Evolutionary conservation across 35 echinoderm and acorn worm species (phyloP).

Genomic region (Hemicentrotus pulcherrimus): DNA sequence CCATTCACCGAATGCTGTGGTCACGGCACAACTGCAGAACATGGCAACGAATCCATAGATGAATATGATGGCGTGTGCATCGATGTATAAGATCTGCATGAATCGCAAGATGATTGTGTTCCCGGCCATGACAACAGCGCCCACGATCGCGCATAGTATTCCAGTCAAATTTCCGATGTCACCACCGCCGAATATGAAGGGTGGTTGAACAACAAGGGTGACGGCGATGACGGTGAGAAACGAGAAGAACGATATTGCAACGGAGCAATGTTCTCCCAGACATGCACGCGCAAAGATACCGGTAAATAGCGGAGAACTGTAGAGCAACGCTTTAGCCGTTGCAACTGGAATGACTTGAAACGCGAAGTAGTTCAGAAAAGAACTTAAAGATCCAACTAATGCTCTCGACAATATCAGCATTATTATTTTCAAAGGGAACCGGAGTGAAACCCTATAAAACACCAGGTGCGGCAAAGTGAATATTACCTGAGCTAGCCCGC

Average conservation of each 20-base stretch:
- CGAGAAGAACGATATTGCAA: neutral
- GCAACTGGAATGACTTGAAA: neutral
- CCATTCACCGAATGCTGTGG: conserved; percentile 20
- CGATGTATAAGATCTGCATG: neutral
- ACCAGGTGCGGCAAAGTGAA: neutral
- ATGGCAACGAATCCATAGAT: neutral
- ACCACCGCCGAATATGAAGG: neutral
- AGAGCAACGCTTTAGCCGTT: neutral
- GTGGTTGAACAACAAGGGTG: conserved; percentile 2
- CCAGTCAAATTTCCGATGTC: neutral
- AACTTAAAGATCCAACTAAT: neutral
- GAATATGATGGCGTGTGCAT: neutral
- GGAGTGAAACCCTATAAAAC: neutral
- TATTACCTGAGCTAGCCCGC: neutral
- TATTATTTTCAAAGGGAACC: neutral
- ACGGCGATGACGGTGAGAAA: neutral
- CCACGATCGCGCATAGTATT: neutral
- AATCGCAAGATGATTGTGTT: neutral
- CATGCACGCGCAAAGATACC: neutral
- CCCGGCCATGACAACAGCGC: neutral
- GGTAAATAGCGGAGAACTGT: neutral
- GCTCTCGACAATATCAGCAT: neutral
- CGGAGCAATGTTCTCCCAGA: neutral
- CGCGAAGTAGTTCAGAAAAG: neutral
- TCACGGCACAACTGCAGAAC: neutral